Base-by-base conservation (phyloP, 2,888 invertebrate species). In the Drosophila neutralis region DNA sequence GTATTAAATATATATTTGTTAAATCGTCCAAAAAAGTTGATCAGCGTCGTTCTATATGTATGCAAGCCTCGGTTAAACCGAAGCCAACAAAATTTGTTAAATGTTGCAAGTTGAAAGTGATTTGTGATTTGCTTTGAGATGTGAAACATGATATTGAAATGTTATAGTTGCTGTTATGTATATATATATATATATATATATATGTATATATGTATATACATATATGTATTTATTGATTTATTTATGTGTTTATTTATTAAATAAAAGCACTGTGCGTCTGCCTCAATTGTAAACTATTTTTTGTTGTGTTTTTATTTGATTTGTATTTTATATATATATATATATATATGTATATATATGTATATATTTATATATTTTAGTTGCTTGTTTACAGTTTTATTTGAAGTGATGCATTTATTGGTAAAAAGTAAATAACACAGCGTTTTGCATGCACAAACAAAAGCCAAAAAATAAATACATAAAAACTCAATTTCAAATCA, bases 341-440 rank as follows among this genome's bases (percentile, higher is more conserved):
- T 49, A 40, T 36, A 31, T 35, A 21, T 60, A 13, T 53, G 13
- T 36, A 31, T 31, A 21, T 65, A n/a, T 61, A 31, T 49, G 36
- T 36, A 40, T 36, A 18, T 64, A 13, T 53, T 5, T 36, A 31
- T 31, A 27, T 65, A n/a, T 27, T 68, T 38, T 48, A 58, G 58
- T 60, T 67, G 59, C 57, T 53, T 65, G 35, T 69, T 62, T 59
- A 63, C 57, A 56, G 56, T 51, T 38, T 65, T 67, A 64, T 66
- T 60, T 63, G 51, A 68, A 76, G 68, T 77, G 68, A 75, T 80
- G 83, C 75, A 75, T 76, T 73, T 83, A 71, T 84, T 74, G 79
- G 66, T 86, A 88, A 81, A 88, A 83, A 86, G 69, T 88, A 88
- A 83, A 88, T 85, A 85, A 88, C 84, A 88, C 84, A 84, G 84